These are phyloP conservation scores for Alosa sapidissima DNA, from an alignment of 2,797 vertebrate species.

Conservation along the genomic window DNA sequence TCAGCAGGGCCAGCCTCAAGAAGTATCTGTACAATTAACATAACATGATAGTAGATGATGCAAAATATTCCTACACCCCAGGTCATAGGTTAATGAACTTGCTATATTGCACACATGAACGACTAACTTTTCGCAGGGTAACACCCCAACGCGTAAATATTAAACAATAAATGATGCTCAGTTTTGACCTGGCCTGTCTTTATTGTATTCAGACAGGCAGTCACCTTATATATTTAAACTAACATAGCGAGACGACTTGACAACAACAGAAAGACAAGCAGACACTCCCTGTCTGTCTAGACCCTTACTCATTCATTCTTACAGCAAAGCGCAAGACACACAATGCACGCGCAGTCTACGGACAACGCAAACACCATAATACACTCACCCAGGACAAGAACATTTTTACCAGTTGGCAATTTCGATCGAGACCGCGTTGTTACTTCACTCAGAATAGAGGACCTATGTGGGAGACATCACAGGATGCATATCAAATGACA, in stretches of 20 bases:
- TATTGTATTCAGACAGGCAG: not conserved
- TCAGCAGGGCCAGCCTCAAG: not conserved
- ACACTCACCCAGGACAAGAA: conserved; percentile 91
- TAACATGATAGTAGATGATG: too few species aligned
- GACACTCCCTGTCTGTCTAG: conserved; percentile 25
- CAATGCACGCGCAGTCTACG: not conserved
- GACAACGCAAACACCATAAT: not conserved
- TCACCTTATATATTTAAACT: not conserved
- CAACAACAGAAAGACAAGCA: not conserved
- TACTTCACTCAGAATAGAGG: conserved; percentile 97
- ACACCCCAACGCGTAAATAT: not conserved
- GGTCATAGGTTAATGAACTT: not conserved
- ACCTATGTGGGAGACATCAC: conserved; percentile 74
- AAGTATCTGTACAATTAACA: too few species aligned
- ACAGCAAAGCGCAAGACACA: not conserved
- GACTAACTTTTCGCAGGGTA: not conserved
- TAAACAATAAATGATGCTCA: not conserved
- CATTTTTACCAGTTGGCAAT: conserved; percentile 92
- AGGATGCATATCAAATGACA: not conserved
- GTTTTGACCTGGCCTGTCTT: not conserved
- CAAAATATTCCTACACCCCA: too few species aligned
- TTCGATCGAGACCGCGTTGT: conserved; percentile 97
- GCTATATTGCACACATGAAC: too few species aligned
- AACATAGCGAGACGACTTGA: not conserved
- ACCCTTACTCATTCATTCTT: conserved; percentile 6